These are phyloP conservation scores for Melanaphis sacchari DNA, from an alignment of 1,140 invertebrate genomes.

Conservation along the genomic window DNA sequence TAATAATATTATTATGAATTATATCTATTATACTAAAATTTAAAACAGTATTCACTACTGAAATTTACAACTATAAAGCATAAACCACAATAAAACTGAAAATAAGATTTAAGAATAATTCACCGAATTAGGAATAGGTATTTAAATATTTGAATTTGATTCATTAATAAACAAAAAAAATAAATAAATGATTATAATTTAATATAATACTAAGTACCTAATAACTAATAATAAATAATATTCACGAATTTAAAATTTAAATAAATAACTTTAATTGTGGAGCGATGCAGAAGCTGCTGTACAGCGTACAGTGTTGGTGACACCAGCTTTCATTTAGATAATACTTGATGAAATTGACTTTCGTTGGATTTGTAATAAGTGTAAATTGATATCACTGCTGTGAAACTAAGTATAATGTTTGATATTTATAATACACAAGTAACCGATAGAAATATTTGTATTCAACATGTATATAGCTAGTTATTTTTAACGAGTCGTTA, in stretches of 20 bases:
- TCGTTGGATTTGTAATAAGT: background rate
- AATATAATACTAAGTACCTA: background rate
- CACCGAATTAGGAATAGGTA: background rate
- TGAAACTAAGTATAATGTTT: no score
- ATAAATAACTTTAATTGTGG: background rate
- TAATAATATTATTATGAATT: background rate
- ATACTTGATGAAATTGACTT: background rate
- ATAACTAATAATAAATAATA: background rate
- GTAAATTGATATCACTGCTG: background rate
- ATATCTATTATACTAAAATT: background rate
- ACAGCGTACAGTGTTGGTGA: no score
- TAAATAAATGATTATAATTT: background rate
- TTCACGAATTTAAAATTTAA: background rate
- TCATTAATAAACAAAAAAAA: no score
- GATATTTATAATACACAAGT: background rate
- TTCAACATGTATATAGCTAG: background rate
- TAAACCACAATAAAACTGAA: no score
- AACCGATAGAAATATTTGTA: background rate
- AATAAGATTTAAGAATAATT: no score
- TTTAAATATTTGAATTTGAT: no score
- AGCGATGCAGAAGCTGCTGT: background rate
- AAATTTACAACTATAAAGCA: background rate
- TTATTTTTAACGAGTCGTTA: background rate
- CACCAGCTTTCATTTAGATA: no score
- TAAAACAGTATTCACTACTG: background rate